Conservation (phyloP, 23 tunicate genomes). For the Styela clava region DNA sequence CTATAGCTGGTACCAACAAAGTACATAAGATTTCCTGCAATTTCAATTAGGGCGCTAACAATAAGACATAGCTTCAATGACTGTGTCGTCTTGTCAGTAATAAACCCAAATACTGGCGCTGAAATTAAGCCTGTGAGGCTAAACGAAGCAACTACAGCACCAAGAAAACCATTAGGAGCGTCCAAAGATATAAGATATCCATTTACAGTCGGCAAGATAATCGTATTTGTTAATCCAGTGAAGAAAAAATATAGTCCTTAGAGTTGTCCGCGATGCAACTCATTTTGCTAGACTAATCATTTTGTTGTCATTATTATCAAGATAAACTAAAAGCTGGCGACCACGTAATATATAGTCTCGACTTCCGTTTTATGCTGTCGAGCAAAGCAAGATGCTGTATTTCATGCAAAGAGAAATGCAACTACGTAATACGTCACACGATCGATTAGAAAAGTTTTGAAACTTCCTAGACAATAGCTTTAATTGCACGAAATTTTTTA, state of each 20-base stretch:
- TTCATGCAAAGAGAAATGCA: no score
- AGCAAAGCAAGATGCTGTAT: no score
- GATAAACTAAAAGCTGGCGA: no score
- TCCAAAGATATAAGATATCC: constrained; percentile 30
- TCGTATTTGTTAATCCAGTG: constrained; percentile 25
- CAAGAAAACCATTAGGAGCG: constrained; percentile 49
- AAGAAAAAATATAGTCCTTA: constrained; percentile 1
- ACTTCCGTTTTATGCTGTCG: no score
- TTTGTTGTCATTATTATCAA: no score
- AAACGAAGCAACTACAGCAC: constrained; percentile 64
- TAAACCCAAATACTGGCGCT: constrained; percentile 70
- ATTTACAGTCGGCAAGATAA: constrained; percentile 73
- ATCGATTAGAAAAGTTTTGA: no score
- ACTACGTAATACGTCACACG: no score
- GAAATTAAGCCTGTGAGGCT: constrained; percentile 72
- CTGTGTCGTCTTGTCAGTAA: constrained; percentile 45
- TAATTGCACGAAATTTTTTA: no score
- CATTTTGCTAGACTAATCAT: neutral
- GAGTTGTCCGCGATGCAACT: neutral
- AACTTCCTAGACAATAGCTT: no score
- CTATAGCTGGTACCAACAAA: constrained; percentile 33
- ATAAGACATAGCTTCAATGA: constrained; percentile 48
- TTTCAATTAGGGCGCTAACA: constrained; percentile 67
- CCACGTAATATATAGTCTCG: no score
- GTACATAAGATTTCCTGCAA: constrained; percentile 80